A percentile compares a stretch with the other conserved stretches of the same genome.
Evolutionary conservation across 2,113 vertebrate species (phyloP).

Genomic region (Ascaphus truei): DNA sequence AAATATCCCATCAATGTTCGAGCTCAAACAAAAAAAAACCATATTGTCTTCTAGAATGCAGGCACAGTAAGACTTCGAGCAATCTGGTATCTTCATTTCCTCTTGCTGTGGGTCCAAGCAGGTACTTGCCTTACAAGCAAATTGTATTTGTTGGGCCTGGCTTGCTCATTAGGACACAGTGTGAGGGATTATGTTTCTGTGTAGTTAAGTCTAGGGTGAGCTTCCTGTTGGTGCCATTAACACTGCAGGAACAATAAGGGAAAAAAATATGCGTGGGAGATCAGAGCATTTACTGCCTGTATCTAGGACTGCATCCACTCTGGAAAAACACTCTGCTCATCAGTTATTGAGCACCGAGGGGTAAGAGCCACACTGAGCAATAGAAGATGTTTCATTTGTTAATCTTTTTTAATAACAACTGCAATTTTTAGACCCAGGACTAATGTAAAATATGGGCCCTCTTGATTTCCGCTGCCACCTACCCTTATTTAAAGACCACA

Average conservation of each 20-base stretch:
- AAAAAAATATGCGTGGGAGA: slow-evolving; percentile 1
- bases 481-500: no score
- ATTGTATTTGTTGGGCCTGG: background rate
- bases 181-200: background rate
- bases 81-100: slow-evolving; percentile 29
- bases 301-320: background rate
- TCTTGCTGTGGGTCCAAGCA: slow-evolving; percentile 5
- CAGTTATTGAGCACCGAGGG: background rate
- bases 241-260: background rate
- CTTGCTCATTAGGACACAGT: slow-evolving; percentile 20
- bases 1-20: background rate
- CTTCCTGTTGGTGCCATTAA: background rate
- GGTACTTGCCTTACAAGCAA: slow-evolving; percentile 14
- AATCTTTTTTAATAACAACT: no score
- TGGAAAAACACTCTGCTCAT: background rate
- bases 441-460: no score
- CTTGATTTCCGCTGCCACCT: no score
- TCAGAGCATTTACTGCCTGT: background rate
- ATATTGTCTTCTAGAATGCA: background rate
- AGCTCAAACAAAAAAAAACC: background rate
- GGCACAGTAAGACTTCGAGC: background rate
- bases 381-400: background rate
- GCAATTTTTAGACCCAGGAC: no score
- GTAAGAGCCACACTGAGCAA: background rate
- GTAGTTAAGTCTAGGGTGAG: background rate